These are phyloP conservation scores for Daphoenositta chrysoptera DNA, from an alignment of 2,113 vertebrate species.

Conservation along the genomic window DNA sequence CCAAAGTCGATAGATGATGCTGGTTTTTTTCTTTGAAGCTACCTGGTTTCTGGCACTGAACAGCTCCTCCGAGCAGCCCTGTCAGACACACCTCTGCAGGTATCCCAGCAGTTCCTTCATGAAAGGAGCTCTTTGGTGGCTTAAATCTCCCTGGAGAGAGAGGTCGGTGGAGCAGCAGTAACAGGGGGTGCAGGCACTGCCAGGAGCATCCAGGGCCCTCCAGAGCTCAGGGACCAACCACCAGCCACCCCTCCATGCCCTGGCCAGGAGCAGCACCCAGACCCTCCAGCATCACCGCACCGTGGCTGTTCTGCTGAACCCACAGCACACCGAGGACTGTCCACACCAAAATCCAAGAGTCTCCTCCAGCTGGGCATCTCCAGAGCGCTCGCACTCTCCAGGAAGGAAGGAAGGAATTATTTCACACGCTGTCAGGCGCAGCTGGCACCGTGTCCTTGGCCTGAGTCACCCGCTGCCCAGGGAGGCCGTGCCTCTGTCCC, in stretches of 20 bases:
- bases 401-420: slow-evolving; percentile 13
- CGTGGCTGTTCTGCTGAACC: fast-evolving
- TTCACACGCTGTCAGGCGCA: background rate
- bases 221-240: background rate
- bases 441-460: background rate
- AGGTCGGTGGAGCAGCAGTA: background rate
- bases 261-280: background rate
- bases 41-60: background rate
- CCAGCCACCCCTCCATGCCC: background rate
- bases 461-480: background rate
- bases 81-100: background rate
- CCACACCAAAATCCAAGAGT: background rate
- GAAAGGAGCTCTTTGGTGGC: background rate
- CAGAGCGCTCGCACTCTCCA: background rate
- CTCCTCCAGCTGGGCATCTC: background rate
- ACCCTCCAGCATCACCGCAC: background rate
- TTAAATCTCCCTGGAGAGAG: background rate
- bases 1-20: background rate
- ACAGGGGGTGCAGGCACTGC: fast-evolving
- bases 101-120: background rate
- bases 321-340: background rate
- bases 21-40: background rate
- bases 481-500: background rate
- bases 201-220: background rate
- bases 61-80: background rate